A percentile compares a stretch with the other conserved stretches of the same genome.
Conservation (phyloP, 2,113 vertebrate species). For the Austrofundulus limnaeus region DNA sequence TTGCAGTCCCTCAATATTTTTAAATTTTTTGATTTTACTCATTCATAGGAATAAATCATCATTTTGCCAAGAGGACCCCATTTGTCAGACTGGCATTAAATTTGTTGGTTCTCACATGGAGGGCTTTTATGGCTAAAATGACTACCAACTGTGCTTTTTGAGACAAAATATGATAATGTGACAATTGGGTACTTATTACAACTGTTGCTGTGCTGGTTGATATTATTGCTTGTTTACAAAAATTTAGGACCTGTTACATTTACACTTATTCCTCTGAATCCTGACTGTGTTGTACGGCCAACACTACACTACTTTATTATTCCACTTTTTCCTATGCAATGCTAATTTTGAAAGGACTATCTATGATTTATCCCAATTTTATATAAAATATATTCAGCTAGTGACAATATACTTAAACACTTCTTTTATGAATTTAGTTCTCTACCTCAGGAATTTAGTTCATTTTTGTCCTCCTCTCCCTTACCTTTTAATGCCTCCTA, state of each 20-base stretch:
- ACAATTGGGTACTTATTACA: background rate
- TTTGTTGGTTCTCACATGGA: background rate
- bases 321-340: too few species aligned
- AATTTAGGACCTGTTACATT: background rate
- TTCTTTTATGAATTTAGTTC: background rate
- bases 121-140: background rate
- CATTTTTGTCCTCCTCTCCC: background rate
- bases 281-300: too few species aligned
- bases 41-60: slow-evolving; percentile 11
- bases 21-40: slow-evolving; percentile 29
- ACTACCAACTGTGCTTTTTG: background rate
- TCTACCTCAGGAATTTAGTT: background rate
- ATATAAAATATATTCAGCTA: too few species aligned
- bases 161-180: slow-evolving; percentile 1
- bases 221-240: background rate
- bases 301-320: too few species aligned
- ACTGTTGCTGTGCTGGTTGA: slow-evolving; percentile 4
- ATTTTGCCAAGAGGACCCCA: slow-evolving; percentile 12
- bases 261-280: too few species aligned
- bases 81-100: background rate
- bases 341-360: too few species aligned
- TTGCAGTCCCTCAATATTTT: slow-evolving; percentile 2
- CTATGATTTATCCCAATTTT: too few species aligned
- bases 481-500: background rate
- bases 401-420: too few species aligned